Percentiles rank a stretch among this genome's conserved stretches.
phyloP scores from a whole-genome alignment of 2,113 vertebrate genomes.

The Orycteropus afer region DNA sequence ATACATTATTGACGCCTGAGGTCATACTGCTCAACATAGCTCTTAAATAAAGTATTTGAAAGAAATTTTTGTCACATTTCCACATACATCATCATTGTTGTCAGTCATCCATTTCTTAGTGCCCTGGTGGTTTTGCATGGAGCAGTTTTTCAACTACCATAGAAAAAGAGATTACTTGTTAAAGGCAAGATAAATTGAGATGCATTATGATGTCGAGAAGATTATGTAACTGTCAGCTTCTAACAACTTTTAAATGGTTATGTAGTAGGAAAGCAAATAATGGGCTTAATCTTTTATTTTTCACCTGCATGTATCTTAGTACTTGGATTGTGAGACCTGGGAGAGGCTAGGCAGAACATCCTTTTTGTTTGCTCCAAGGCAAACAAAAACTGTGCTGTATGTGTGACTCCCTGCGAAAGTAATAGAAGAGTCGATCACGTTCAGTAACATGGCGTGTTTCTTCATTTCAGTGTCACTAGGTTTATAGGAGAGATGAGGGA shows the following conservation, averaged over 20 bases:
- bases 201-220: not conserved
- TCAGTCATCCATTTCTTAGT: not conserved
- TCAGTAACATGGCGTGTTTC: not conserved
- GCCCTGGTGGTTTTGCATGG: not conserved
- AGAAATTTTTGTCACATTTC: not conserved
- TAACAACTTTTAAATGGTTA: slow-evolving; percentile 52
- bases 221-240: not conserved
- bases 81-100: not conserved
- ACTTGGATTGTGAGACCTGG: not conserved
- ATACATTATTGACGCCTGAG: not conserved
- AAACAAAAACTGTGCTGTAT: not conserved
- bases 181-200: not conserved
- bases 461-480: not conserved
- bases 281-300: not conserved
- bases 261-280: not conserved
- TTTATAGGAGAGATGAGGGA: not conserved
- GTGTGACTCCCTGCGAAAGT: not conserved
- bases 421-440: not conserved
- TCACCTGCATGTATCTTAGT: not conserved
- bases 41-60: slow-evolving; percentile 26
- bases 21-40: not conserved
- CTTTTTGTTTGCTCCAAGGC: not conserved
- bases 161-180: not conserved
- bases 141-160: not conserved
- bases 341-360: not conserved